Base-by-base conservation (phyloP, 2,888 invertebrate genomes). In the Acutogordius australiensis region DNA sequence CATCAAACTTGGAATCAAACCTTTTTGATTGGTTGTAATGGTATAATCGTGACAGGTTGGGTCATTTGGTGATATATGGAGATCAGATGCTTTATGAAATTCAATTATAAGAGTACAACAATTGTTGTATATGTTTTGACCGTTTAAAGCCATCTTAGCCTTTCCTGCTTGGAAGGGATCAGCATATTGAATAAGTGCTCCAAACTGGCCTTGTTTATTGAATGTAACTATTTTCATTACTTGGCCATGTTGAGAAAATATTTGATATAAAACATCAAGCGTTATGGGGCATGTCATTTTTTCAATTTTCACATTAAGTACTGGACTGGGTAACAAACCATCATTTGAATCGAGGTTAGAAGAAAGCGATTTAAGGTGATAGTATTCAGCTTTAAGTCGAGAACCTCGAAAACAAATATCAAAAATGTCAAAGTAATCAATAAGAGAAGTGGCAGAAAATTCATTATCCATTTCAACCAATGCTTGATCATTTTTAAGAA, bases 51-150 rank as follows among this genome's bases (percentile, higher is more conserved):
- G 51, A 51, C 51, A 51, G 23, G 4, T 4, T 8, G 13, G 51
- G 23, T 51, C 51, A 51, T 8, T 21, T 51, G 51, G 51, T 21
- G 13, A 21, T n/a, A 51, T 51, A 21, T 8, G 13, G 26, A 51
- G 51, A 51, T 51, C 51, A 51, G 8, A 4, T 21, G 8, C 23
- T 51, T 51, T 51, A 23, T 51, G 26, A 51, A 51, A 51, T n/a
- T 57, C 58, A 28, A 57, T 57, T 8, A 8, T 4, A 28, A 57
- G 58, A 8, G 28, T 57, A 26, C 58, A 57, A 57, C 58, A 57
- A 29, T 57, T 57, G 23, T 30, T 57, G 23, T 57, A 57, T 8
- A 57, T 57, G 29, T 57, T 57, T 30, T 30, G 28, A 28, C 28
- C 28, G 23, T 57, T 13, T 18, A 57, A 23, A 28, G 58, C 29